These are phyloP conservation scores for Callipepla squamata DNA, from an alignment of 2,113 vertebrate species.

Conservation along the genomic window DNA sequence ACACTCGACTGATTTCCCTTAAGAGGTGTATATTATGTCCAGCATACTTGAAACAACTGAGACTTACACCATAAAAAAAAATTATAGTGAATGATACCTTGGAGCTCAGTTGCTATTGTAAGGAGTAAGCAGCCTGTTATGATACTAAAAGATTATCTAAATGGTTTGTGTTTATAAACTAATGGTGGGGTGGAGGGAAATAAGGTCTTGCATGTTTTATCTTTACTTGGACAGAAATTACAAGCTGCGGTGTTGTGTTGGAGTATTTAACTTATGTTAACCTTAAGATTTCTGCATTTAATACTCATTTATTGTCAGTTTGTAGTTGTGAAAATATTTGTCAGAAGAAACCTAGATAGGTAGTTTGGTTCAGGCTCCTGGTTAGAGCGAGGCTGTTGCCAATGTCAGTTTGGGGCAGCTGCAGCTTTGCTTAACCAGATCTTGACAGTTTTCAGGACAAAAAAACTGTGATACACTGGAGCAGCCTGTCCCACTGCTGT, in stretches of 20 bases:
- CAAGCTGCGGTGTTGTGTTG: neutral
- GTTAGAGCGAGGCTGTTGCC: no score
- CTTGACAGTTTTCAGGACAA: neutral
- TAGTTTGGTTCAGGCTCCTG: no score
- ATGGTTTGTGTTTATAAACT: neutral
- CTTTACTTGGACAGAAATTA: neutral
- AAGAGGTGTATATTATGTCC: neutral
- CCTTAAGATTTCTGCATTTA: neutral
- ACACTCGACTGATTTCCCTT: neutral
- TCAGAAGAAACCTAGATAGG: no score
- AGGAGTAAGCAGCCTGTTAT: neutral
- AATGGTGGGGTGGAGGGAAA: accelerated
- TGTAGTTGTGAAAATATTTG: no score
- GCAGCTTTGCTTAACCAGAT: no score
- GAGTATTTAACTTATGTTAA: neutral
- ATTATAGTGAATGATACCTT: neutral
- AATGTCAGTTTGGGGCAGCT: no score
- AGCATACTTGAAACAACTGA: neutral
- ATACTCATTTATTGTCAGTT: neutral
- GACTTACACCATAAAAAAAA: neutral
- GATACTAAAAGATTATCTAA: neutral
- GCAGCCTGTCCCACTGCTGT: neutral
- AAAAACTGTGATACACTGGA: neutral
- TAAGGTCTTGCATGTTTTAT: neutral
- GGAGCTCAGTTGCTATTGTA: neutral